A percentile compares a stretch with the other conserved stretches of the same genome.
phyloP scores from a whole-genome alignment of 2,888 invertebrate species.

The Caenorhabditis becei region DNA sequence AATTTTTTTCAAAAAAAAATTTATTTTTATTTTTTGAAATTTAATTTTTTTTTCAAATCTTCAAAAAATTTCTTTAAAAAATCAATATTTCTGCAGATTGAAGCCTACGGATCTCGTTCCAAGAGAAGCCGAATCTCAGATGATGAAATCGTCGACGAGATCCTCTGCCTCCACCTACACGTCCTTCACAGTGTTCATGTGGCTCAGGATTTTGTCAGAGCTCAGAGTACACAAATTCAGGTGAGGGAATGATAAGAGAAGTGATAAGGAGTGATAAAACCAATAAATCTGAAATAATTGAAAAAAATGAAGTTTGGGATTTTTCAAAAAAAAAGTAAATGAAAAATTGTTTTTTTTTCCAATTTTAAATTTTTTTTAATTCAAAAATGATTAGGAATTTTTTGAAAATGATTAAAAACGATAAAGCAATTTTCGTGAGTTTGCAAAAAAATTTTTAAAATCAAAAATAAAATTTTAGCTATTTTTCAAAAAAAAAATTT shows the following conservation, averaged over 20 bases:
- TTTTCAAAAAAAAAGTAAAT: neutral
- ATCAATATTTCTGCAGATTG: conserved; percentile 43
- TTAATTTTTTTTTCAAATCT: too few species aligned
- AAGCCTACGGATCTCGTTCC: conserved; percentile 59
- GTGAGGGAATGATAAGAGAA: too few species aligned
- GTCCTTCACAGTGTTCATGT: conserved; percentile 72
- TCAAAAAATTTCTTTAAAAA: neutral
- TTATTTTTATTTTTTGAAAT: neutral
- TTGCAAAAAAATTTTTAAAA: neutral
- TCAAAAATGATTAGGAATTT: neutral
- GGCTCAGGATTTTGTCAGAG: conserved; percentile 64
- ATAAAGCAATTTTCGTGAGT: neutral
- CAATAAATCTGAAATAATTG: too few species aligned
- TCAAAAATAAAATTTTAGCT: neutral
- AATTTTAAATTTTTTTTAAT: conserved; percentile 1
- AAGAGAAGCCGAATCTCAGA: conserved; percentile 66
- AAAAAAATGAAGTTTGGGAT: neutral
- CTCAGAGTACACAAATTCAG: conserved; percentile 72
- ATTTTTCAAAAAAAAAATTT: neutral
- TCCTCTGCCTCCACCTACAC: conserved; percentile 70
- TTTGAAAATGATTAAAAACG: neutral
- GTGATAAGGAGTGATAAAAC: too few species aligned
- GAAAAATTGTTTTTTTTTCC: conserved; percentile 11
- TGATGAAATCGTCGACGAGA: conserved; percentile 71
- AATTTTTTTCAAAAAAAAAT: too few species aligned